phyloP scores from a whole-genome alignment of 2,797 vertebrate genomes.

The Sebastes kiyomatsui region DNA sequence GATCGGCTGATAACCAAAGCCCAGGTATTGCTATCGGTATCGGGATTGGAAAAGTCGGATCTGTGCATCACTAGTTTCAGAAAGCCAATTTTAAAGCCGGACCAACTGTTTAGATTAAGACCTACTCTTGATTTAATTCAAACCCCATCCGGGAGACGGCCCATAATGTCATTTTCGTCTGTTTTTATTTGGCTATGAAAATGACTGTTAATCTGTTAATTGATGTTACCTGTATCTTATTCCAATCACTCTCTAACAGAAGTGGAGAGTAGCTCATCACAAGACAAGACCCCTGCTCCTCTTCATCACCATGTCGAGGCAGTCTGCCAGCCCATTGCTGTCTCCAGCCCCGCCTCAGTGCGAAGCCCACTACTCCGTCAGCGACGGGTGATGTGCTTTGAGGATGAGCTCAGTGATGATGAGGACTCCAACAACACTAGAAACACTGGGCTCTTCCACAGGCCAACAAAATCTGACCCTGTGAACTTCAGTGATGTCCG shows the following conservation, averaged over 20 bases:
- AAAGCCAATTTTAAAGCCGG: neutral
- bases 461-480: constrained; percentile 5
- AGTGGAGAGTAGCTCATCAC: neutral
- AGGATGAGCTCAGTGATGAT: constrained; percentile 79
- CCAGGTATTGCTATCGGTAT: no score
- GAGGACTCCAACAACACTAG: constrained; percentile 20
- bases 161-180: neutral
- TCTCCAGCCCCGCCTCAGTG: constrained; percentile 81
- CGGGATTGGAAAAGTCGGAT: no score
- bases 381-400: constrained; percentile 84
- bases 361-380: constrained; percentile 91
- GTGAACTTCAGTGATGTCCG: neutral
- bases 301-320: constrained; percentile 68
- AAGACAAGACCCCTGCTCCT: constrained; percentile 52
- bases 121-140: neutral
- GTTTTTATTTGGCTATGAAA: neutral
- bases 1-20: no score
- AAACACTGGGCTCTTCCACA: neutral
- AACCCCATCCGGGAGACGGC: neutral
- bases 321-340: constrained; percentile 75
- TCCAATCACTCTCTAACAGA: constrained; percentile 16
- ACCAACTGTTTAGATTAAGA: no score
- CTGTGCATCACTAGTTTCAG: neutral
- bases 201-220: neutral
- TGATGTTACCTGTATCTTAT: neutral